Evolutionary conservation across 2,888 invertebrate species (phyloP).

Genomic region (Hyalella azteca): DNA sequence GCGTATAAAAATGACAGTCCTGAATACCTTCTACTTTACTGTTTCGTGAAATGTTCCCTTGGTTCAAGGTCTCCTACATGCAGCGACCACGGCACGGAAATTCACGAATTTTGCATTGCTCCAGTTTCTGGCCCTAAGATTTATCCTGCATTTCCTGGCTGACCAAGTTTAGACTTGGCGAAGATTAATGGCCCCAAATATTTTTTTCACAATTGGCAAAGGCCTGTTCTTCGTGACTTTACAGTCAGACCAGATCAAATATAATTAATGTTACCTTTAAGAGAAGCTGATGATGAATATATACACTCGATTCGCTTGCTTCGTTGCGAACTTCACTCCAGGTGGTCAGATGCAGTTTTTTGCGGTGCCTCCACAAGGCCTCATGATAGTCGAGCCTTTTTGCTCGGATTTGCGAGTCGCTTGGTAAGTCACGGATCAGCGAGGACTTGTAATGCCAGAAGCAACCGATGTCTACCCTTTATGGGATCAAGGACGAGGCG

Average conservation of each 20-base stretch:
- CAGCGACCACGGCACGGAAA: neutral
- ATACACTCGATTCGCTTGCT: too few relatives aligned
- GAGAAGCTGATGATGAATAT: too few relatives aligned
- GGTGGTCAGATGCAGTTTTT: too few relatives aligned
- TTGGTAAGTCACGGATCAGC: constrained; percentile 24
- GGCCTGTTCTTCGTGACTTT: constrained; percentile 1
- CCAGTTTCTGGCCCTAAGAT: neutral
- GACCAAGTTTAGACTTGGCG: neutral
- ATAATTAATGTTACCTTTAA: too few relatives aligned
- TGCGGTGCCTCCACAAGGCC: too few relatives aligned
- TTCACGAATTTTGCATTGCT: neutral
- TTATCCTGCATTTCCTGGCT: neutral
- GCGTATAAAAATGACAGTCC: neutral
- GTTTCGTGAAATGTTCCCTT: neutral
- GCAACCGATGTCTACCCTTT: constrained; percentile 36
- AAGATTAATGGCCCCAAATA: neutral
- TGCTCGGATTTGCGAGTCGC: neutral
- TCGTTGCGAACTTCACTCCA: too few relatives aligned
- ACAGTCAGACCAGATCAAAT: neutral
- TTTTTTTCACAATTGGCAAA: too few relatives aligned
- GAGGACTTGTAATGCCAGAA: constrained; percentile 30
- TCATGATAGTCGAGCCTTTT: constrained; percentile 2
- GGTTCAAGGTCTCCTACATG: neutral
- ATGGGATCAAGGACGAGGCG: constrained; percentile 9
- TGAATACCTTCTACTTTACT: neutral